Conservation (phyloP, 2,797 vertebrate species). For the Megalops cyprinoides region DNA sequence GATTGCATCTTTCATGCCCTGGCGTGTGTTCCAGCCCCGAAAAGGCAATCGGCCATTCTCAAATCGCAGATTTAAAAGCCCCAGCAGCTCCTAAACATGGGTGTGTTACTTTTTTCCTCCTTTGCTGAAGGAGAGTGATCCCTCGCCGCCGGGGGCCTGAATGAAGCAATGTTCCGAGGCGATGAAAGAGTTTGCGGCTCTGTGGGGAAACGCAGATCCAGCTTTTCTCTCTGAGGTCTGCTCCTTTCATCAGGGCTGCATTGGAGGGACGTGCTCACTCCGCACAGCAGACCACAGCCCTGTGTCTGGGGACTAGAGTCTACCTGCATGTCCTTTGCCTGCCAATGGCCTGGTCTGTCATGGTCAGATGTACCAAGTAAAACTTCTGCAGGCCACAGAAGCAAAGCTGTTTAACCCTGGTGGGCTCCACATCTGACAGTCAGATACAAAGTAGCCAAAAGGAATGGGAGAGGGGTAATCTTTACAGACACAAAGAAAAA, state of each 20-base stretch:
- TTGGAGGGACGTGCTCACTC: not conserved
- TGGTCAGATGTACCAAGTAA: not conserved
- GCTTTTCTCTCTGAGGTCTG: not conserved
- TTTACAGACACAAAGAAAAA: not conserved
- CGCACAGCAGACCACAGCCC: not conserved
- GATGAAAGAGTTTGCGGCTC: not conserved
- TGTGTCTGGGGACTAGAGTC: not conserved
- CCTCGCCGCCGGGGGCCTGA: not conserved
- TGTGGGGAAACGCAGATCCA: not conserved
- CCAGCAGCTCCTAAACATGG: not conserved
- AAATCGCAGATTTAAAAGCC: not conserved
- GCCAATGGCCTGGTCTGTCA: not conserved
- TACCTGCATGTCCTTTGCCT: constrained; percentile 4
- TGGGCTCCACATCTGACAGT: not conserved
- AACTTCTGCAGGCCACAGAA: not conserved
- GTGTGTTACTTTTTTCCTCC: not conserved
- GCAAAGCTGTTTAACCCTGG: not conserved
- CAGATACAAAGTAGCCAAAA: not conserved
- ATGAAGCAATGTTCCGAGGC: not conserved
- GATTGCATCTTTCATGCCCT: not conserved
- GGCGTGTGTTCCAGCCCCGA: not conserved
- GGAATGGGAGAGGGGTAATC: not conserved
- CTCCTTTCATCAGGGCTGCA: not conserved
- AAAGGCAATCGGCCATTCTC: not conserved
- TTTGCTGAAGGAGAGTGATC: constrained; percentile 1